Evolutionary conservation across 1,140 invertebrate genomes (phyloP).

Genomic region (Megalonaias nervosa): DNA sequence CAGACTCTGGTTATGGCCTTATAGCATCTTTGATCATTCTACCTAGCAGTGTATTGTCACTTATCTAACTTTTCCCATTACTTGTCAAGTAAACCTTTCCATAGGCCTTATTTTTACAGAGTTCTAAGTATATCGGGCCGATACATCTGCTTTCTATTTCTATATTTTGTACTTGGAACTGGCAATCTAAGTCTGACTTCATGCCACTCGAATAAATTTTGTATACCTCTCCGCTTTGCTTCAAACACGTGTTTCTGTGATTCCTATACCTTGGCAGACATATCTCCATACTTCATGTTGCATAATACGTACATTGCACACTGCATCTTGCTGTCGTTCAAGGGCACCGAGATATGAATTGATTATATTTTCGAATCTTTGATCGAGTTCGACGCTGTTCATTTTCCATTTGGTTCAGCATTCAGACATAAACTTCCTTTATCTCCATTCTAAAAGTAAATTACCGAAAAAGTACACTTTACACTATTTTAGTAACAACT

Average conservation of each 20-base stretch:
- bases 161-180: background rate
- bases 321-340: background rate
- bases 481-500: too few relatives aligned
- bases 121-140: background rate
- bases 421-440: too few relatives aligned
- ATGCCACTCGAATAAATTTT: background rate
- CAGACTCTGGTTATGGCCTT: background rate
- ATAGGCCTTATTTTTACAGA: background rate
- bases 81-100: background rate
- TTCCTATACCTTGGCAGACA: conserved; percentile 1
- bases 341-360: background rate
- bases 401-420: too few relatives aligned
- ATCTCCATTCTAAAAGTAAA: too few relatives aligned
- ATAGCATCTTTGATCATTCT: background rate
- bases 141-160: background rate
- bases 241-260: conserved; percentile 2
- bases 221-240: conserved; percentile 5
- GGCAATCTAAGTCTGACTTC: conserved; percentile 4
- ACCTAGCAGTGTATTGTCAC: background rate
- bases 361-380: conserved; percentile 2
- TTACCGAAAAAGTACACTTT: too few relatives aligned
- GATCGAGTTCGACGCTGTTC: too few relatives aligned
- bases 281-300: conserved; percentile 11
- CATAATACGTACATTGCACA: conserved; percentile 6
- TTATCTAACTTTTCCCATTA: background rate